phyloP scores from a whole-genome alignment of 2,113 vertebrate genomes.

The Peucedramus taeniatus region DNA sequence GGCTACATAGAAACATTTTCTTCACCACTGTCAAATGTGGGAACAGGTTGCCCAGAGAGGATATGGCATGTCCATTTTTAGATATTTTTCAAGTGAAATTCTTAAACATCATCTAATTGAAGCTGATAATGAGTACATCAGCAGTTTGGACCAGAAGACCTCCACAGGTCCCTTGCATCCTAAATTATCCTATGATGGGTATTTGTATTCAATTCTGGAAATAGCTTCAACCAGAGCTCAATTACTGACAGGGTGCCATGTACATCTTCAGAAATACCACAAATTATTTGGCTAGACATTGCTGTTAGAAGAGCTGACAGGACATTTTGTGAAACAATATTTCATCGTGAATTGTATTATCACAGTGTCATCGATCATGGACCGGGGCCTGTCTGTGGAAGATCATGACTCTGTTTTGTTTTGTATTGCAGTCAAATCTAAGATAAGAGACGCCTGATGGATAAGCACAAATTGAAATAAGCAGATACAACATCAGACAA shows the following conservation, averaged over 20 bases:
- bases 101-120: not conserved
- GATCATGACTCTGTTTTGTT: not conserved
- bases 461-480: conserved; percentile 2
- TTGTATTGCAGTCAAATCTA: not conserved
- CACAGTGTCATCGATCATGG: not conserved
- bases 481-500: not conserved
- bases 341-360: not conserved
- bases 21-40: rapidly evolving
- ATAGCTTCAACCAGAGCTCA: not conserved
- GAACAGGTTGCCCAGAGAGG: not conserved
- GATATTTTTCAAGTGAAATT: not conserved
- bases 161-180: not conserved
- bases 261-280: not conserved
- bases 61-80: not conserved
- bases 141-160: not conserved
- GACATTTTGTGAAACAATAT: not conserved
- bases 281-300: not conserved
- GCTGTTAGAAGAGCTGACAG: not conserved
- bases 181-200: not conserved
- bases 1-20: not conserved
- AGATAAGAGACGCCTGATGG: not conserved
- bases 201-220: not conserved
- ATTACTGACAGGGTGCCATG: not conserved
- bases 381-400: not conserved
- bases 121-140: not conserved